A percentile compares a stretch with the other conserved stretches of the same genome.
Evolutionary conservation across 2,797 vertebrate species (phyloP).

Genomic region (Petrocephalus schoutedeni): DNA sequence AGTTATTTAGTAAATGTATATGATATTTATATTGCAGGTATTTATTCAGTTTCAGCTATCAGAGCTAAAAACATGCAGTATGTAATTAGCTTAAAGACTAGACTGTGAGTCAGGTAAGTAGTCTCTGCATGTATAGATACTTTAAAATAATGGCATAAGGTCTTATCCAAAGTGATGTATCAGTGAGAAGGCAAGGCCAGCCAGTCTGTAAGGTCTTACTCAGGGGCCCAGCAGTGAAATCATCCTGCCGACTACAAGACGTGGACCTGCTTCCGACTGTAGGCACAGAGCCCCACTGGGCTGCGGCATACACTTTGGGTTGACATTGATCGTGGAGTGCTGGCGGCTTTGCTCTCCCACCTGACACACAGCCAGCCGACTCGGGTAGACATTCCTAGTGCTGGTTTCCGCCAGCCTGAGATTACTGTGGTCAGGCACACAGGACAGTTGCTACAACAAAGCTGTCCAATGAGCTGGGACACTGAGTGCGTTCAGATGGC

Average conservation of each 20-base stretch:
- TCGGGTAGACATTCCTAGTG: not conserved
- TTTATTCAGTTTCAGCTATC: not conserved
- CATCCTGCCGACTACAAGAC: not conserved
- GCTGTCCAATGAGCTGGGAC: not conserved
- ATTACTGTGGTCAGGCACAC: not conserved
- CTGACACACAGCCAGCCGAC: not conserved
- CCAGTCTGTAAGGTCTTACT: not conserved
- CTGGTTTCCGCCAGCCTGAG: not conserved
- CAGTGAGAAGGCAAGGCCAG: not conserved
- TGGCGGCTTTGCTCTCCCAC: not conserved
- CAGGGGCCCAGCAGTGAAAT: not conserved
- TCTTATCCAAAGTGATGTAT: not conserved
- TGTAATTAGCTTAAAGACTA: not conserved
- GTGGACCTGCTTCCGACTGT: not conserved
- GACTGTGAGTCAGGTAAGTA: not conserved
- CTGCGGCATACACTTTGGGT: not conserved
- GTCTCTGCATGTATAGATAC: not conserved
- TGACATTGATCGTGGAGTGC: not conserved
- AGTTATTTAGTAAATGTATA: not conserved
- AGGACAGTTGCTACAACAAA: not conserved
- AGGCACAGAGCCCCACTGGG: not conserved
- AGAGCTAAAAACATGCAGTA: not conserved
- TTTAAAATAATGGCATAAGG: not conserved
- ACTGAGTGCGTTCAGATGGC: not conserved
- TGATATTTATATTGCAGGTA: not conserved